Percentiles rank a stretch among this genome's conserved stretches.
phyloP scores from a whole-genome alignment of 2,888 invertebrate genomes.

The Euplexia lucipara region DNA sequence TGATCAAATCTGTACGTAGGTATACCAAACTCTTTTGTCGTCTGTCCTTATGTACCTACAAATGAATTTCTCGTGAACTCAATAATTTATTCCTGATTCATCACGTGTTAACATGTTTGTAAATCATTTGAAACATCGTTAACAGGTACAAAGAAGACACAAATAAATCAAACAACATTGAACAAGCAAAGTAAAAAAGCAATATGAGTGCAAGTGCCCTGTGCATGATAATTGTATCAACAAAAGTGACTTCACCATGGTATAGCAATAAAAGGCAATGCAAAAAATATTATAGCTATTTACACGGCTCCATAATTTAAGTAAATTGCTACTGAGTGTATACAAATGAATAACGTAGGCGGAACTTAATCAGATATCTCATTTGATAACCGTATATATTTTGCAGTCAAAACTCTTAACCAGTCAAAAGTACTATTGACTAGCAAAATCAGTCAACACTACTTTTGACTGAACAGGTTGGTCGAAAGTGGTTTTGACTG shows the following conservation, averaged over 20 bases:
- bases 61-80: slow-evolving; percentile 7
- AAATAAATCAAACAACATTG: neutral
- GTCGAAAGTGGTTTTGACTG: too few relatives aligned
- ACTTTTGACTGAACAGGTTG: too few relatives aligned
- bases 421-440: too few relatives aligned
- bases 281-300: slow-evolving; percentile 34
- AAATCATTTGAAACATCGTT: slow-evolving; percentile 20
- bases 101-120: slow-evolving; percentile 1
- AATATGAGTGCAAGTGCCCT: slow-evolving; percentile 14
- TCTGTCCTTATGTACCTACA: slow-evolving; percentile 1
- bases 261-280: slow-evolving; percentile 29
- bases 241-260: neutral
- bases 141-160: slow-evolving; percentile 3
- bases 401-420: too few relatives aligned
- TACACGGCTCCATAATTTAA: slow-evolving; percentile 16
- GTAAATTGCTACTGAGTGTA: slow-evolving; percentile 18
- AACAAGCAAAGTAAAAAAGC: slow-evolving; percentile 36
- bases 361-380: neutral
- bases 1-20: too few relatives aligned
- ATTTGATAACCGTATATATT: neutral
- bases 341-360: slow-evolving; percentile 12
- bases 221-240: slow-evolving; percentile 4
- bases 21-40: neutral
- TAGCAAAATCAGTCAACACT: too few relatives aligned
- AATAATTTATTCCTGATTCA: slow-evolving; percentile 10